Conservation (phyloP, 2,888 invertebrate species). For the Bugula neritina region DNA sequence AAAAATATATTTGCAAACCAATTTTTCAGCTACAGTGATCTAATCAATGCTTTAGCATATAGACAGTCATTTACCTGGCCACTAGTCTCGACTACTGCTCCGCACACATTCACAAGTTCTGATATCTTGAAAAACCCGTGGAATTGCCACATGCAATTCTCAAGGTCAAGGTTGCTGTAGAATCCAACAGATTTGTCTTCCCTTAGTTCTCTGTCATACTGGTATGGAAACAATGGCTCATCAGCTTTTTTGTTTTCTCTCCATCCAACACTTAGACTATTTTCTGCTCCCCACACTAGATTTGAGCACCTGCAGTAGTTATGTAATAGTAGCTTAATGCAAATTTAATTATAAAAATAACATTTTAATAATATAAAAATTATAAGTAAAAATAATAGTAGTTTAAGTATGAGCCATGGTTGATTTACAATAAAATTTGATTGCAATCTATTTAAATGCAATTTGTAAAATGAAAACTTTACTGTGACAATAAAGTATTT, state of each 20-base stretch:
- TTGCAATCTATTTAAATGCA: too few species aligned
- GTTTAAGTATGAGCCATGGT: too few species aligned
- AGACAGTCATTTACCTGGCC: slow-evolving; percentile 52
- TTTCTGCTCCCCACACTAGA: slow-evolving; percentile 43
- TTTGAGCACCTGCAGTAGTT: slow-evolving; percentile 43
- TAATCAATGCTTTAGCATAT: neutral
- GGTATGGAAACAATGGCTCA: slow-evolving; percentile 44
- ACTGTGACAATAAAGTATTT: too few species aligned
- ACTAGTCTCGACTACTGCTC: slow-evolving; percentile 45
- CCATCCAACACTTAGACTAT: slow-evolving; percentile 39
- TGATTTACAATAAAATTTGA: too few species aligned
- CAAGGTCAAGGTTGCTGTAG: slow-evolving; percentile 51
- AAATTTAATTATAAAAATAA: too few species aligned
- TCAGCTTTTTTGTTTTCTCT: slow-evolving; percentile 37
- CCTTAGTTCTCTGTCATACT: slow-evolving; percentile 40
- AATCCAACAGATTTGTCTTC: slow-evolving; percentile 43
- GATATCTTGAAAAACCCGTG: slow-evolving; percentile 49
- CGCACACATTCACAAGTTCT: slow-evolving; percentile 49
- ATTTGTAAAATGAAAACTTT: too few species aligned
- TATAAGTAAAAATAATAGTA: too few species aligned
- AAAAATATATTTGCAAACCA: neutral
- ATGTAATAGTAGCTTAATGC: too few species aligned
- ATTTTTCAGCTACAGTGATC: too few species aligned
- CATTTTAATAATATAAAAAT: too few species aligned
- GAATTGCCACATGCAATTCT: slow-evolving; percentile 53